phyloP scores from a whole-genome alignment of 2,888 invertebrate genomes.

The Synergus japonicus region DNA sequence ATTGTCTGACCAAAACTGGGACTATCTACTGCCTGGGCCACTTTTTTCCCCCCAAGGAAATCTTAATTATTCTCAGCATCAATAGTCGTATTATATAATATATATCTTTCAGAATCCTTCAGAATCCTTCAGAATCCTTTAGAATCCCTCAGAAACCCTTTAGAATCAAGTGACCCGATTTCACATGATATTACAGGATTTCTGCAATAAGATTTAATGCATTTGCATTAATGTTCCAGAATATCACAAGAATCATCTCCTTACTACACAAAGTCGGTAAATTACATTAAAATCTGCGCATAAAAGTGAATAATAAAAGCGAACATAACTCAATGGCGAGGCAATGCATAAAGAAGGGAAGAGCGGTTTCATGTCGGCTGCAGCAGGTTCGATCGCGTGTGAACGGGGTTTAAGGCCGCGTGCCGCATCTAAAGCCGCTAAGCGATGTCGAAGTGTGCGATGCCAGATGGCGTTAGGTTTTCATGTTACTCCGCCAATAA shows the following conservation, averaged over 20 bases:
- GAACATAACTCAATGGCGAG: not conserved
- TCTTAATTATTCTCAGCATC: not conserved
- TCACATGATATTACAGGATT: not conserved
- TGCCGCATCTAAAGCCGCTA: slow-evolving; percentile 23
- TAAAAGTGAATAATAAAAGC: not conserved
- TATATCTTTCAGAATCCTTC: not conserved
- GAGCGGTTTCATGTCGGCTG: not conserved
- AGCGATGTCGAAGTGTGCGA: slow-evolving; percentile 46
- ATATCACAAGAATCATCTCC: too few relatives aligned
- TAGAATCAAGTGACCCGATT: not conserved
- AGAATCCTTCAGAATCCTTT: not conserved
- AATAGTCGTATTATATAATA: not conserved
- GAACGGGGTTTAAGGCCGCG: slow-evolving; percentile 29
- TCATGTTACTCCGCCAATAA: slow-evolving; percentile 39
- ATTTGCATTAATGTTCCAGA: not conserved
- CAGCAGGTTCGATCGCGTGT: not conserved
- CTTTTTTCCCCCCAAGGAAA: not conserved
- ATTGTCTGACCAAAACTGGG: not conserved
- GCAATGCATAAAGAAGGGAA: slow-evolving; percentile 1
- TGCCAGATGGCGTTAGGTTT: slow-evolving; percentile 59
- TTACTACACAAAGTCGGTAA: too few relatives aligned
- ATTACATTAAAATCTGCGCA: not conserved
- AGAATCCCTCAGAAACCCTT: not conserved
- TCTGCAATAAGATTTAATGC: not conserved
- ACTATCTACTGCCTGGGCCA: not conserved